phyloP scores from a whole-genome alignment of 2,888 invertebrate species.

The Oscheius myriophilus region DNA sequence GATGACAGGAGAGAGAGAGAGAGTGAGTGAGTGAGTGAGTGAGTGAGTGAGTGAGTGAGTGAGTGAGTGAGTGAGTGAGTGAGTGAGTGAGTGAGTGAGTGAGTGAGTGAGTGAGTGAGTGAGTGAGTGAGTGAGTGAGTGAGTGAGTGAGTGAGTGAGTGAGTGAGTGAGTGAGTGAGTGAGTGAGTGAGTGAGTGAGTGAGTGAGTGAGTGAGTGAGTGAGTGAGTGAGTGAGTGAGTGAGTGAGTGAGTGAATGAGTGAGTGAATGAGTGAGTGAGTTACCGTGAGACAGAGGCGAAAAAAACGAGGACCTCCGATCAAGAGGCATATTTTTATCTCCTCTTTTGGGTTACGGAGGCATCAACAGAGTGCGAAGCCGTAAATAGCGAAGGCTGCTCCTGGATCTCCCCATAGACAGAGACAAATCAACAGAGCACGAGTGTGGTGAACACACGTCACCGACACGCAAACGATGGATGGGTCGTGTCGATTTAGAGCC shows the following conservation, averaged over 20 bases:
- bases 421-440: too few species aligned
- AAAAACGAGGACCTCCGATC: neutral
- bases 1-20: neutral
- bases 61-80: too few species aligned
- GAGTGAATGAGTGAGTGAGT: neutral
- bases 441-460: too few species aligned
- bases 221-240: too few species aligned
- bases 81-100: neutral
- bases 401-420: too few species aligned
- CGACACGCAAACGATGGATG: too few species aligned
- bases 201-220: neutral
- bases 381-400: too few species aligned
- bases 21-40: neutral
- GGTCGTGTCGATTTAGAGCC: too few species aligned
- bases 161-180: neutral
- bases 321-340: too few species aligned
- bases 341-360: too few species aligned
- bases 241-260: neutral
- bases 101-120: neutral
- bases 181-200: neutral
- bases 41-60: neutral
- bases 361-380: too few species aligned
- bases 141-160: too few species aligned
- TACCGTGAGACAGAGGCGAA: neutral
- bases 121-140: neutral